phyloP scores from a whole-genome alignment of 2,888 invertebrate species.

The Matsumyia berberina region DNA sequence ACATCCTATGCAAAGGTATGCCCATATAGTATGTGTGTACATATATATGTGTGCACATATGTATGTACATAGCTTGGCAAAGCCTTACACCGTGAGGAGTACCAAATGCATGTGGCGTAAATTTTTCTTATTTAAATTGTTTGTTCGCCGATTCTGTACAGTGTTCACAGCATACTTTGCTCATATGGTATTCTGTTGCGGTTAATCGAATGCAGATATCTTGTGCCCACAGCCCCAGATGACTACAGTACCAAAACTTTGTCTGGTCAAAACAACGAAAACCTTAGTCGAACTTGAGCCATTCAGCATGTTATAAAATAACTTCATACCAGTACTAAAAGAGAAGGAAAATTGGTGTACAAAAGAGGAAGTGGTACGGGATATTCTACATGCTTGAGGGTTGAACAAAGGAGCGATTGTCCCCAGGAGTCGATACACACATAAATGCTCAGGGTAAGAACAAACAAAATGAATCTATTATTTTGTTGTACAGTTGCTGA shows the following conservation, averaged over 20 bases:
- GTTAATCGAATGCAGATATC: slow-evolving; percentile 59
- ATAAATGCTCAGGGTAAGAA: slow-evolving; percentile 33
- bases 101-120: slow-evolving; percentile 13
- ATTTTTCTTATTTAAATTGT: slow-evolving; percentile 39
- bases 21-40: too few relatives aligned
- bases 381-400: slow-evolving; percentile 18
- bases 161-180: slow-evolving; percentile 27
- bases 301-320: slow-evolving; percentile 52
- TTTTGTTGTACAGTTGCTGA: slow-evolving; percentile 26
- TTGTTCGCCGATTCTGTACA: slow-evolving; percentile 20
- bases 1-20: not conserved
- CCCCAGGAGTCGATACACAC: slow-evolving; percentile 24
- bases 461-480: slow-evolving; percentile 33
- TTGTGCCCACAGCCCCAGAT: slow-evolving; percentile 47
- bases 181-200: slow-evolving; percentile 40
- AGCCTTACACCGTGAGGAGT: slow-evolving; percentile 13
- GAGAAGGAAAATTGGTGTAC: slow-evolving; percentile 31
- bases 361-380: slow-evolving; percentile 27
- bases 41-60: too few relatives aligned
- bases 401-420: slow-evolving; percentile 42
- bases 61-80: not conserved
- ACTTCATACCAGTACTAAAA: slow-evolving; percentile 43
- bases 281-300: slow-evolving; percentile 39
- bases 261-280: slow-evolving; percentile 52
- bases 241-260: slow-evolving; percentile 52